Base-by-base conservation (phyloP, 2,888 invertebrate genomes). In the Heliconius charithonia region DNA sequence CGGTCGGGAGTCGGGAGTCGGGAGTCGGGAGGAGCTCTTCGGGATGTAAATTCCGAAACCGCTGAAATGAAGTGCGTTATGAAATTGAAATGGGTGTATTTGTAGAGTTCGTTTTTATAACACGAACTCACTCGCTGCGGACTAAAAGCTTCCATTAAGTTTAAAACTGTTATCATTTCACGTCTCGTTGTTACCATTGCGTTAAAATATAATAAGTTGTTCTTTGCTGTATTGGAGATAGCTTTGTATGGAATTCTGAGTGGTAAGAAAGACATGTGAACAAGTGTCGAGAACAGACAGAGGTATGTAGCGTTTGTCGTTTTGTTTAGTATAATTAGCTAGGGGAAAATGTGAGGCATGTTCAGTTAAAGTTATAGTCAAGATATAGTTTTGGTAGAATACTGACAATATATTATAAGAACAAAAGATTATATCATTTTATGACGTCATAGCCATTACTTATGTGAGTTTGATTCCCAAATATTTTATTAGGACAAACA, bases 51-150 rank as follows among this genome's bases (percentile, higher is more conserved):
- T 69, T 59, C 22, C 51, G 9, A 62, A 69, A 41, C 37, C 65
- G 62, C 59, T 69, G 59, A 59, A 72, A 59, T 72, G 59, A 72
- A 59, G 72, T 72, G 32, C 56, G 72, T 72, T 72, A 72, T 59
- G 37, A 72, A 59, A 32, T 72, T 59, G 59, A 59, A n/a, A n/a
- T 2, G 72, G 32, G 32, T 59, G 12, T 71, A 59, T 56, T 72
- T 72, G n/a, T 72, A 59, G 59, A 72, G n/a, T 32, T n/a, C 32
- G 59, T 72, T 72, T 59, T 59, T 56, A 72, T 59, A 59, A 37
- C 29, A 59, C n/a, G 32, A 69, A 41, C 41, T 25, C 7, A 41
- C 12, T 32, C 56, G n/a, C 16, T 32, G n/a, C 56, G 16, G n/a
- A 25, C 32, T 72, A 25, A 59, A 71, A 72, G 71, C 59, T 32